Conservation (phyloP, 2,888 invertebrate species). For the Melinaea menophilus region DNA sequence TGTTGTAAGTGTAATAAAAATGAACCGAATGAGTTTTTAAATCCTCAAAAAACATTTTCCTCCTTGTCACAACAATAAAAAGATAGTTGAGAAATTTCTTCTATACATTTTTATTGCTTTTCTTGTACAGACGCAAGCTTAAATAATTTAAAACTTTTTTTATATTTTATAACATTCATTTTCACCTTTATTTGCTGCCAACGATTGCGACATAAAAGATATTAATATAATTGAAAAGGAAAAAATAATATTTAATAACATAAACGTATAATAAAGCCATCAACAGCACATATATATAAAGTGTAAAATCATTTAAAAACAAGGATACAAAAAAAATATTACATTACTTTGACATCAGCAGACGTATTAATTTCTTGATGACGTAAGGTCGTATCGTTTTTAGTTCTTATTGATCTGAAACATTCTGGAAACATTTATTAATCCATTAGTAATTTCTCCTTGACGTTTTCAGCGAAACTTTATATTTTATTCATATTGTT, state of each 20-base stretch:
- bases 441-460: not conserved
- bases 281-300: not conserved
- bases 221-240: slow-evolving; percentile 2
- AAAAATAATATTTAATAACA: not conserved
- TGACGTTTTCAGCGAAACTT: not conserved
- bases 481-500: not conserved
- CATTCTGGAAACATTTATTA: not conserved
- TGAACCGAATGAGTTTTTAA: no score
- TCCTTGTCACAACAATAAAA: no score
- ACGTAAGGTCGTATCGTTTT: not conserved
- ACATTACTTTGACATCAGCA: not conserved
- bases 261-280: slow-evolving; percentile 1
- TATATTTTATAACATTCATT: no score
- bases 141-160: no score
- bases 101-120: no score
- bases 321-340: not conserved
- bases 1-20: no score
- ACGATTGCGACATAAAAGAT: not conserved
- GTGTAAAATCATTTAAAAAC: not conserved
- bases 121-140: no score
- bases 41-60: no score
- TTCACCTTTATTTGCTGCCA: not conserved
- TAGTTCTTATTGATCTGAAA: not conserved
- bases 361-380: not conserved
- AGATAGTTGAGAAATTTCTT: no score